Percentiles rank a stretch among this genome's conserved stretches.
These are phyloP conservation scores for Trachurus trachurus DNA, from an alignment of 2,797 vertebrate genomes.

Conservation along the genomic window DNA sequence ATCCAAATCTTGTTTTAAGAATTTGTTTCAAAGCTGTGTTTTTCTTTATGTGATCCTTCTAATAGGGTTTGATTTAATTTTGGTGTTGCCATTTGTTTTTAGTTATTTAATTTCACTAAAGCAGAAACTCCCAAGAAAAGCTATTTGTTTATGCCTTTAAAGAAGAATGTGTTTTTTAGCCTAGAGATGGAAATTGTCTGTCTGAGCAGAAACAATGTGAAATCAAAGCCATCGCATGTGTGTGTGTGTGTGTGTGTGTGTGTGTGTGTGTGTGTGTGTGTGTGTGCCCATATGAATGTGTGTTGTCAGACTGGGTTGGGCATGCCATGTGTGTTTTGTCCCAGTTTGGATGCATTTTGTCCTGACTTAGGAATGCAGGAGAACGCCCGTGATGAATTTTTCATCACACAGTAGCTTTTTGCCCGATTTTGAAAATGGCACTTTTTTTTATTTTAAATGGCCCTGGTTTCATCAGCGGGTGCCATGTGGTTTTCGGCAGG, in stretches of 20 bases:
- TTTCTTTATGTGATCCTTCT: conserved; percentile 30
- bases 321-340: conserved; percentile 22
- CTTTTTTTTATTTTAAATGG: conserved; percentile 12
- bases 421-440: conserved; percentile 8
- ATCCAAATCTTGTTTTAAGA: conserved; percentile 42
- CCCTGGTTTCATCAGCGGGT: conserved; percentile 34
- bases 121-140: conserved; percentile 18
- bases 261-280: background rate
- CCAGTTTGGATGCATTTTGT: conserved; percentile 11
- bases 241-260: background rate
- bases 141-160: conserved; percentile 19
- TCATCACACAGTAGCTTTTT: conserved; percentile 23
- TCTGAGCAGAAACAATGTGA: conserved; percentile 7
- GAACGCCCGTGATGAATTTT: background rate
- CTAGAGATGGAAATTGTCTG: conserved; percentile 25
- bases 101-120: conserved; percentile 30
- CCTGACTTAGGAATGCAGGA: conserved; percentile 8
- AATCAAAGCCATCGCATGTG: conserved; percentile 9
- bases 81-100: conserved; percentile 20
- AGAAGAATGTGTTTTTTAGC: conserved; percentile 25
- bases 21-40: conserved; percentile 17
- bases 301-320: conserved; percentile 15
- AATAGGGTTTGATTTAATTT: conserved; percentile 23
- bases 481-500: conserved; percentile 31
- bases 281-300: conserved; percentile 12